Evolutionary conservation across 2,888 invertebrate genomes (phyloP), one percentile per base, ranked within the genome.

Genomic region (Megastigmus dorsalis): DNA sequence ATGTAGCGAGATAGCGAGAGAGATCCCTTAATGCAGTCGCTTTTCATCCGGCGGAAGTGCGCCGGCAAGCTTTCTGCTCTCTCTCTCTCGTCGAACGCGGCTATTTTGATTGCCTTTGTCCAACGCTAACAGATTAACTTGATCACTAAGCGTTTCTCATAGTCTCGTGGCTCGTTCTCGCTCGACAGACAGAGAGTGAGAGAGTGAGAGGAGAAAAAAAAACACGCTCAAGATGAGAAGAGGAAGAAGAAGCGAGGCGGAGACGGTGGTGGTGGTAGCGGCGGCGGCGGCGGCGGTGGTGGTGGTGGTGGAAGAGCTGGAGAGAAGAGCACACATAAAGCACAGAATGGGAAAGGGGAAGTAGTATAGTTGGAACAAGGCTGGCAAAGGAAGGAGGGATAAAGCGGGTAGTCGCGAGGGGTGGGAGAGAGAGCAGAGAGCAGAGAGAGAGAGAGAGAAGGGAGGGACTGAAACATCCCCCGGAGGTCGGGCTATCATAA

Each of bases 401-500:
- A 81, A 82, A 83, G 82, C 81, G 82, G n/a, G n/a, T n/a, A n/a
- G n/a, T n/a, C n/a, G n/a, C n/a, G n/a, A n/a, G n/a, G 82, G 82
- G 81, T 81, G 81, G 81, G 78, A 84, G 84, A 81, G 79, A 83
- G 83, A 80, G 80, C 82, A 82, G 81, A 81, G 82, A 82, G 82
- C n/a, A 81, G 81, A 81, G 79, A 82, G 80, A 79, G 83, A 82
- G 83, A 80, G 81, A 77, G 80, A 82, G 82, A 82, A n/a, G 81
- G 82, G 30, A 10, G 43, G 52, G 38, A 36, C n/a, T n/a, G 57
- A 65, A 65, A 59, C 67, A 66, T 54, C 66, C 72, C 54, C 59
- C 63, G 76, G 81, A 82, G 84, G 82, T 84, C 82, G 83, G 82
- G 84, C 86, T 86, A 87, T 88, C 86, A 85, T 86, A 88, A 88